Percentiles rank a stretch among this genome's conserved stretches.
These are phyloP conservation scores for Sycophila texana DNA, from an alignment of 2,888 invertebrate species.

Conservation along the genomic window DNA sequence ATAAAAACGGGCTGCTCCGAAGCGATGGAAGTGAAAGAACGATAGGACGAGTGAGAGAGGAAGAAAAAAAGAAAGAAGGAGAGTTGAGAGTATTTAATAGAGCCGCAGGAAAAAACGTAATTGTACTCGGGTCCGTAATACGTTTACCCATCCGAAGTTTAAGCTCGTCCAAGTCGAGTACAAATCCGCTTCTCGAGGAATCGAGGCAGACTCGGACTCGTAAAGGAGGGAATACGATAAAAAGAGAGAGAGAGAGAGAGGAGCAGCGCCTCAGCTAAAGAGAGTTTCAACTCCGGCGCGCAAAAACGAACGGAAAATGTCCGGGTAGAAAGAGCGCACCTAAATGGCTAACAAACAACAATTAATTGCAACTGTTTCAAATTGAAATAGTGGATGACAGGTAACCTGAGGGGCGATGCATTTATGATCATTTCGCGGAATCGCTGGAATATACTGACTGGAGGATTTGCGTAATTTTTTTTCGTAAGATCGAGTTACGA, in stretches of 20 bases:
- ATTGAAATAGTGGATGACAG: not conserved
- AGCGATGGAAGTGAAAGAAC: too few species aligned
- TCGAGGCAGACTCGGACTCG: constrained; percentile 38
- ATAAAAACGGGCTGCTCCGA: too few species aligned
- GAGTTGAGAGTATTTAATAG: constrained; percentile 29
- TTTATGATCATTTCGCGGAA: not conserved
- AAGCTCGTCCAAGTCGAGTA: constrained; percentile 41
- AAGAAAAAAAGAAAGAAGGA: not conserved
- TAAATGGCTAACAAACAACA: constrained; percentile 42
- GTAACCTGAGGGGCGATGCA: not conserved
- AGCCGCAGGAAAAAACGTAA: constrained; percentile 51
- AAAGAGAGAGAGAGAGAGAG: constrained; percentile 36
- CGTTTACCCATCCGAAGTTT: constrained; percentile 51
- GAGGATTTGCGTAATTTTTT: too few species aligned
- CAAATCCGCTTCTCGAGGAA: constrained; percentile 47
- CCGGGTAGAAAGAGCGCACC: not conserved
- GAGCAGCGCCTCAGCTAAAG: not conserved
- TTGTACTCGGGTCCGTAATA: constrained; percentile 40
- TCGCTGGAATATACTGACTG: too few species aligned
- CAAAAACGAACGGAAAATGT: constrained; percentile 37
- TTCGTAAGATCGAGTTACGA: too few species aligned
- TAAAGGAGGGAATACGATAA: constrained; percentile 48
- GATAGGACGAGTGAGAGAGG: too few species aligned
- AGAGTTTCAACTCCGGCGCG: constrained; percentile 6
- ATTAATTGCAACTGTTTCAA: constrained; percentile 10